Conservation (phyloP, 2,113 vertebrate genomes). For the Thomomys bottae region DNA sequence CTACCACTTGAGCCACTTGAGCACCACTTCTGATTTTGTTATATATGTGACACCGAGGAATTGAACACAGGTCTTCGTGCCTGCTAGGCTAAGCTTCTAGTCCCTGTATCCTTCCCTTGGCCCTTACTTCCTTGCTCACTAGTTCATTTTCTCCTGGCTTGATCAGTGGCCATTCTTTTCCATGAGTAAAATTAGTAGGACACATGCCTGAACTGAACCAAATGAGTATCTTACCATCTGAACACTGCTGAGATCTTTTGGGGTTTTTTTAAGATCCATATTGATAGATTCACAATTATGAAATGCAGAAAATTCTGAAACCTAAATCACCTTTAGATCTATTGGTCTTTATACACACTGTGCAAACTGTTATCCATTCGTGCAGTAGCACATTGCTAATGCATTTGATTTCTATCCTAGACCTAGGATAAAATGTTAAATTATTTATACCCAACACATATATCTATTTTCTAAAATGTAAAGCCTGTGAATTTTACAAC, state of each 20-base stretch:
- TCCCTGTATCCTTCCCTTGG: neutral
- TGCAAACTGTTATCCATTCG: neutral
- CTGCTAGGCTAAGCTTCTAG: no score
- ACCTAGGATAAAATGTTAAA: neutral
- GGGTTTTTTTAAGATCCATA: neutral
- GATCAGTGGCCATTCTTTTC: neutral
- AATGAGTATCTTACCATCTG: neutral
- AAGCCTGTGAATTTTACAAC: neutral
- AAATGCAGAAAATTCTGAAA: neutral
- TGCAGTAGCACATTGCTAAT: neutral
- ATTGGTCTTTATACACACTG: neutral
- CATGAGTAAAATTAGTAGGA: neutral
- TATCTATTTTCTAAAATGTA: slow-evolving; percentile 1
- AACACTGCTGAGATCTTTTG: neutral
- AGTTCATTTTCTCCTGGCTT: neutral
- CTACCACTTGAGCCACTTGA: no score
- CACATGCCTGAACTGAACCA: neutral
- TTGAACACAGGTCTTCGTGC: no score
- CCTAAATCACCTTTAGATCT: neutral
- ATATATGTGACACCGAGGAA: no score
- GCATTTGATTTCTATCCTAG: neutral
- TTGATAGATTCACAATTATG: neutral
- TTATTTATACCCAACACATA: neutral
- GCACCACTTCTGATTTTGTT: no score
- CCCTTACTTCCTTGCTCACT: neutral